Evolutionary conservation across 1,140 invertebrate species (phyloP).

Genomic region (Cyclina sinensis): DNA sequence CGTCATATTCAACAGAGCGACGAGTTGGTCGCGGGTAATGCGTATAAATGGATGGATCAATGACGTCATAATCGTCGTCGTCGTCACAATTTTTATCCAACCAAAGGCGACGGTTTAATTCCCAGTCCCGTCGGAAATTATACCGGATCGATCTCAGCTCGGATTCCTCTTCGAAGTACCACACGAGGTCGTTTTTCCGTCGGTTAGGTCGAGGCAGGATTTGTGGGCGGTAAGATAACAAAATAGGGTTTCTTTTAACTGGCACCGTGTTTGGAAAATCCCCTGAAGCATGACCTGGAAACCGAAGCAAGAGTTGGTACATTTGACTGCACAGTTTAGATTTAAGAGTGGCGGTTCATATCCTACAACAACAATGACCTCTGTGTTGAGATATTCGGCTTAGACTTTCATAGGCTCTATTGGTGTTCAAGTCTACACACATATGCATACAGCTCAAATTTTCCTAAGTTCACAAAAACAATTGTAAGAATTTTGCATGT

Average conservation of each 20-base stretch:
- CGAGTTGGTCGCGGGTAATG: background rate
- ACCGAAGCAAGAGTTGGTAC: background rate
- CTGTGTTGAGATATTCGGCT: too few relatives aligned
- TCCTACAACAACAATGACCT: too few relatives aligned
- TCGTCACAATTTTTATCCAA: background rate
- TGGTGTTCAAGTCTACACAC: too few relatives aligned
- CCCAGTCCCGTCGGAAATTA: background rate
- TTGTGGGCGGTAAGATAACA: constrained; percentile 26
- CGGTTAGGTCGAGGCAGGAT: constrained; percentile 18
- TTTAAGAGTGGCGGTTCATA: too few relatives aligned
- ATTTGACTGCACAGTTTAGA: too few relatives aligned
- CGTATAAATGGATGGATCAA: background rate
- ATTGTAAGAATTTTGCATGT: too few relatives aligned
- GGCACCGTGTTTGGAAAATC: background rate
- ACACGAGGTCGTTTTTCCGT: background rate
- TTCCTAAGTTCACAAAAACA: too few relatives aligned
- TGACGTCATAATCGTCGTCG: background rate
- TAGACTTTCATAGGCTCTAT: too few relatives aligned
- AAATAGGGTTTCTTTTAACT: background rate
- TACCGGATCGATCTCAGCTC: background rate
- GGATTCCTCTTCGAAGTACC: background rate
- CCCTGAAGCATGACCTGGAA: background rate
- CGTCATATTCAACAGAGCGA: background rate
- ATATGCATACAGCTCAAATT: too few relatives aligned
- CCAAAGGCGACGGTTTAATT: background rate